Evolutionary conservation across 2,113 vertebrate genomes (phyloP), one percentile per base, ranked within the genome.

Genomic region (Ptyas mucosa): DNA sequence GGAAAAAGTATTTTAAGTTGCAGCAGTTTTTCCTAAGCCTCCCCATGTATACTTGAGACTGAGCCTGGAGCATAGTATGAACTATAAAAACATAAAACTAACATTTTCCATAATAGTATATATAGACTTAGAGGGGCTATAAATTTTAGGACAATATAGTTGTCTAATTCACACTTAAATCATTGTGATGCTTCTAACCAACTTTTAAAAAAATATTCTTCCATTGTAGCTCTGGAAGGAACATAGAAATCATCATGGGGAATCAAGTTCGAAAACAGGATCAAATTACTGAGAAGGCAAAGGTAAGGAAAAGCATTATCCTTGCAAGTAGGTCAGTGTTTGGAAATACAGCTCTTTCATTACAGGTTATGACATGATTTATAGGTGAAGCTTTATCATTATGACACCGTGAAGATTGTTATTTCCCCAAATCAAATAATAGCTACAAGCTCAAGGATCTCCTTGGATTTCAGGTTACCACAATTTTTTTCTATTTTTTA

Each of bases 201-300:
- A 85, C 10, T 0, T 94, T 94, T 5, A 9, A 85, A 91, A 57
- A 57, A 58, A 26, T 57, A 39, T 89, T 89, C 4, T 95, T 93
- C 1, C 93, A 53, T 96, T 97, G n/a, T 88, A 98, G 97, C 91
- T 64, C 94, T 93, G 91, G 58, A 95, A 93, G 88, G 90, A 89
- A 87, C 18, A 4, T 0, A 52, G 61, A 5, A 89, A 55, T 58
- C 81, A 3, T 85, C 88, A 98, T 98, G 98, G 98, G 98, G 14
- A 98, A 98, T 95, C 97, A 98, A 10, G 34, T 26, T 14, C 97
- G 97, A 87, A 98, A 98, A 94, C 95, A 97, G 90, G 97, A 98
- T 24, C 54, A 94, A 0, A 86, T 20, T 0, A 0, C 94, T 0
- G 96, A 97, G 87, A 98, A 97, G 85, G 0, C 23, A 3, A 97